Base-by-base conservation (phyloP, 2,888 invertebrate genomes). In the Bibio marci region DNA sequence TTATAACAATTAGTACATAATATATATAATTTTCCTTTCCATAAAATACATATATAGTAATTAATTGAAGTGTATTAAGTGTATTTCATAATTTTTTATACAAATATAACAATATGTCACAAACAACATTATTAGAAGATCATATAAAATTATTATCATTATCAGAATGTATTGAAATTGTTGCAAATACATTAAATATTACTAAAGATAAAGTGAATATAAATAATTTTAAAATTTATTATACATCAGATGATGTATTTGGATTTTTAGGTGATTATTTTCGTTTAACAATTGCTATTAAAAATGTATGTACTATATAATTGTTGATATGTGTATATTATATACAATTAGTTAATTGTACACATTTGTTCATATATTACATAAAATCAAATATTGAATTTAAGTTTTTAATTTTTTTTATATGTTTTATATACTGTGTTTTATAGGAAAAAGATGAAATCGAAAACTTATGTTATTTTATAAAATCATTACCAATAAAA, bases 401-500 rank as follows among this genome's bases (percentile, higher is more conserved):
- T n/a, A n/a, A n/a, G n/a, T n/a, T n/a, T n/a, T n/a, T n/a, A n/a
- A n/a, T n/a, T n/a, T n/a, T n/a, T n/a, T n/a, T n/a, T n/a, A n/a
- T n/a, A n/a, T n/a, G n/a, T n/a, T n/a, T n/a, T n/a, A n/a, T n/a
- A n/a, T n/a, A n/a, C n/a, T n/a, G n/a, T n/a, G n/a, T n/a, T n/a
- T n/a, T 15, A 32, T 15, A 32, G 15, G 17, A 32, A 17, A 10
- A 17, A 17, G 17, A 17, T 15, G 17, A 15, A 17, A 17, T 17
- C 10, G 17, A 32, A 15, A 17, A 11, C 2, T 15, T 17, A 22
- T 8, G 8, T 22, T 58, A 50, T 30, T 58, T 58, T 43, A 45
- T 58, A 0, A 58, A 58, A 42, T 48, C 52, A 26, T 38, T 58
- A 13, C 58, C 58, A 1, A 35, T 48, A 0, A 43, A 48, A 1